These are phyloP conservation scores for Pseudoips prasinana DNA, from an alignment of 2,888 invertebrate genomes.

Conservation along the genomic window DNA sequence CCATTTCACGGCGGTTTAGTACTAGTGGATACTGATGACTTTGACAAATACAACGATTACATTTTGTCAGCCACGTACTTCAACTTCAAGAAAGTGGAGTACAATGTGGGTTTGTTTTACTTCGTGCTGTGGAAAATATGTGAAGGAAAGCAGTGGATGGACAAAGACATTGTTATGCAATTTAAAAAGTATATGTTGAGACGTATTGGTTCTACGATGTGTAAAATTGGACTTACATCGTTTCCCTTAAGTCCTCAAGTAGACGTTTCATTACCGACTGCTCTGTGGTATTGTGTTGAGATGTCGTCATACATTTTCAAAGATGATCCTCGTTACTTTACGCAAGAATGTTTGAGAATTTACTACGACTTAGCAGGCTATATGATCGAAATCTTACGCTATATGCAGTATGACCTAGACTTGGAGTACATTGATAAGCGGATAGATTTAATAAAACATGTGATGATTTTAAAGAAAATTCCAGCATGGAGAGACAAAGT, in stretches of 20 bases:
- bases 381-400: slow-evolving; percentile 44
- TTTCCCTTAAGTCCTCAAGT: slow-evolving; percentile 42
- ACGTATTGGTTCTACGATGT: slow-evolving; percentile 38
- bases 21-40: slow-evolving; percentile 37
- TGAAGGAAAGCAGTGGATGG: slow-evolving; percentile 52
- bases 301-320: slow-evolving; percentile 43
- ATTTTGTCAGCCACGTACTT: slow-evolving; percentile 50
- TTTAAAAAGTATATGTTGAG: slow-evolving; percentile 43
- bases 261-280: slow-evolving; percentile 34
- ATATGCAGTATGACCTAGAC: slow-evolving; percentile 38
- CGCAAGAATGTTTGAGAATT: slow-evolving; percentile 41
- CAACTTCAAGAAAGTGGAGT: slow-evolving; percentile 39
- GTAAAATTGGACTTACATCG: slow-evolving; percentile 43
- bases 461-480: slow-evolving; percentile 39
- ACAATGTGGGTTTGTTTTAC: slow-evolving; percentile 46
- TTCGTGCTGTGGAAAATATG: slow-evolving; percentile 47
- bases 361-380: slow-evolving; percentile 29
- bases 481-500: slow-evolving; percentile 27
- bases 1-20: slow-evolving; percentile 47
- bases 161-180: slow-evolving; percentile 41
- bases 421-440: slow-evolving; percentile 33
- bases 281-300: slow-evolving; percentile 49
- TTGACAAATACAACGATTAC: slow-evolving; percentile 51
- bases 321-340: slow-evolving; percentile 32
- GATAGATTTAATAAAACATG: slow-evolving; percentile 34